Evolutionary conservation across 2,113 vertebrate species (phyloP), one percentile per base, ranked within the genome.

Genomic region (Nothocercus julius): DNA sequence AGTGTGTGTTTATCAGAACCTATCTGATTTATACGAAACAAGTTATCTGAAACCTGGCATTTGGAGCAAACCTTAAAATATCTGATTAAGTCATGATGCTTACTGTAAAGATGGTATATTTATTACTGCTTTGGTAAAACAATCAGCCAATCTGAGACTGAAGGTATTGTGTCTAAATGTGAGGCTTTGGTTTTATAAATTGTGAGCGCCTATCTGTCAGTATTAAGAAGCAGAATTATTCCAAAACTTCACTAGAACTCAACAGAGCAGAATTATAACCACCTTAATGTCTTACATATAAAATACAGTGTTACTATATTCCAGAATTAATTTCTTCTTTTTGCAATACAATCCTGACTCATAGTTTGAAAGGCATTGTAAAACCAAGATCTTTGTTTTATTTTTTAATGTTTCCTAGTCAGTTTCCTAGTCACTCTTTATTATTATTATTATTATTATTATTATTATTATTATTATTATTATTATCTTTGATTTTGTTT

Each of bases 191-290:
- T 18, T 90, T 73, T 68, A 9, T 30, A 34, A 32, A 67, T 59
- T 47, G 8, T 28, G 8, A 5, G 42, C 0, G 2, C 66, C 6
- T 59, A 1, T 54, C 47, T 61, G 7, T 34, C 10, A 3, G 3
- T 44, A 18, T 72, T 67, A 91, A 69, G 20, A 38, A 85, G 22
- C 0, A 2, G 3, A 42, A 85, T 2, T 15, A 74, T 66, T 86
- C 5, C 17, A 67, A 19, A 87, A 4, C 1, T 66, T 83, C 5
- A 7, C 9, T 18, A 47, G 13, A 62, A 14, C 3, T 54, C 8
- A 10, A 49, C 49, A 61, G 34, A 80, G 32, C 28, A 93, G 18
- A 76, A 47, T 19, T 80, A 5, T 62, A 83, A 11, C 3, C 18
- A 63, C 5, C 2, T 36, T 56, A n/a, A 88, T 20, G 13, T 16